Conservation (phyloP, 2,888 invertebrate species). For the Neocrepidodera transversa region DNA sequence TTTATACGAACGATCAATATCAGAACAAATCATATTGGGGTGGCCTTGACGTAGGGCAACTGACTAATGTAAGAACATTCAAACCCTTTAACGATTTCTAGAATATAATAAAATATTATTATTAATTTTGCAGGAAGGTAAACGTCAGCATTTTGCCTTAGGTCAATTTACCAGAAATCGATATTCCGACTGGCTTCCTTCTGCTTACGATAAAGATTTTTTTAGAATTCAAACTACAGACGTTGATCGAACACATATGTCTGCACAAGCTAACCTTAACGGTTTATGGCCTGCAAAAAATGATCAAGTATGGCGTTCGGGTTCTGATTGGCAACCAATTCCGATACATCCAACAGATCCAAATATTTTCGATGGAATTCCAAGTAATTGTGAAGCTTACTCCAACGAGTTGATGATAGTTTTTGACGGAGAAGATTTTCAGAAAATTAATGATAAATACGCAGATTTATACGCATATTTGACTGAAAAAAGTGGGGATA, state of each 20-base stretch:
- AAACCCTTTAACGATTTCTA: background rate
- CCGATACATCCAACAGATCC: conserved; percentile 70
- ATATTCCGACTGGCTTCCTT: conserved; percentile 67
- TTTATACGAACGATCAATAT: conserved; percentile 33
- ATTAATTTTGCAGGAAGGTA: conserved; percentile 61
- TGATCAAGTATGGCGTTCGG: conserved; percentile 65
- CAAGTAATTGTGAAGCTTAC: conserved; percentile 8
- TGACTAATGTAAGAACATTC: conserved; percentile 34
- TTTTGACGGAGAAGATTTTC: conserved; percentile 29
- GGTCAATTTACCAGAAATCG: conserved; percentile 75
- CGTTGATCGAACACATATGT: conserved; percentile 85
- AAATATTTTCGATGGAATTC: conserved; percentile 48
- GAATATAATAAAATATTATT: background rate
- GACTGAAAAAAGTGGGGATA: conserved; percentile 65
- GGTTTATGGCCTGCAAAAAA: conserved; percentile 71
- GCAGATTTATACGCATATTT: conserved; percentile 68
- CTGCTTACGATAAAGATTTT: conserved; percentile 62
- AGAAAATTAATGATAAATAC: conserved; percentile 63
- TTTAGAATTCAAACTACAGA: conserved; percentile 74
- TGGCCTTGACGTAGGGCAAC: conserved; percentile 25
- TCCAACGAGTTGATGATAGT: background rate
- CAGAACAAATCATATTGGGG: conserved; percentile 28
- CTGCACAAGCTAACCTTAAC: conserved; percentile 78
- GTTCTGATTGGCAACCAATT: conserved; percentile 74
- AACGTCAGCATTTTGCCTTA: conserved; percentile 72